These are phyloP conservation scores for Cyrtonyx montezumae DNA, from an alignment of 2,113 vertebrate genomes.

Conservation along the genomic window DNA sequence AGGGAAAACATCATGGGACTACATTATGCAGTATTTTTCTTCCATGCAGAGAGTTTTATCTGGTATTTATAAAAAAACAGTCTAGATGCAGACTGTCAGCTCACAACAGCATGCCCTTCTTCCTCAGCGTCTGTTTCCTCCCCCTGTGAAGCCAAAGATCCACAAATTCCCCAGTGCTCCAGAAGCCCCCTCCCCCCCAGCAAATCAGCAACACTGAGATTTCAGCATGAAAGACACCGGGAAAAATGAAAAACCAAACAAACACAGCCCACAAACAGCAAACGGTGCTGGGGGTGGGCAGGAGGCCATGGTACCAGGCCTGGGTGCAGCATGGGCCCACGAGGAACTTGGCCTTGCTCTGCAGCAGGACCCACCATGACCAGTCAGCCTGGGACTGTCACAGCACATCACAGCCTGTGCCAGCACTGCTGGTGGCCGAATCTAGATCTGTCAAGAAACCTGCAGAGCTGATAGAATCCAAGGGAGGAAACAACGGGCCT, in stretches of 20 bases:
- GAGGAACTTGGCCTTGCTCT: not conserved
- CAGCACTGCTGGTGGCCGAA: not conserved
- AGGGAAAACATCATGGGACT: not conserved
- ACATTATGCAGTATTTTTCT: not conserved
- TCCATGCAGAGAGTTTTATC: not conserved
- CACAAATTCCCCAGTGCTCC: not conserved
- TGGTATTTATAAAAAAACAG: not conserved
- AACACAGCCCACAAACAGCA: not conserved
- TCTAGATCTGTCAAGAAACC: not conserved
- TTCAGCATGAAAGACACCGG: not conserved
- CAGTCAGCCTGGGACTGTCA: not conserved
- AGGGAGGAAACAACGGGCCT: fast-evolving
- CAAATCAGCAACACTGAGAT: not conserved
- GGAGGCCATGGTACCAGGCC: not conserved
- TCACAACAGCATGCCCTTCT: not conserved
- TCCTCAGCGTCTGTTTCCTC: not conserved
- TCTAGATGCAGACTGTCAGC: not conserved
- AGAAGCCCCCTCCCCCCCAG: not conserved
- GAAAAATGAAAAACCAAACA: slow-evolving; percentile 35
- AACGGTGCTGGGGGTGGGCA: not conserved
- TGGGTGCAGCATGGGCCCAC: not conserved
- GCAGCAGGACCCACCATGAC: not conserved
- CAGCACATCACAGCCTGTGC: fast-evolving
- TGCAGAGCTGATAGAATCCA: not conserved
- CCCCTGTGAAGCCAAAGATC: not conserved